Evolutionary conservation across 2,888 invertebrate species (phyloP).

Genomic region (Diplolepis rosae): DNA sequence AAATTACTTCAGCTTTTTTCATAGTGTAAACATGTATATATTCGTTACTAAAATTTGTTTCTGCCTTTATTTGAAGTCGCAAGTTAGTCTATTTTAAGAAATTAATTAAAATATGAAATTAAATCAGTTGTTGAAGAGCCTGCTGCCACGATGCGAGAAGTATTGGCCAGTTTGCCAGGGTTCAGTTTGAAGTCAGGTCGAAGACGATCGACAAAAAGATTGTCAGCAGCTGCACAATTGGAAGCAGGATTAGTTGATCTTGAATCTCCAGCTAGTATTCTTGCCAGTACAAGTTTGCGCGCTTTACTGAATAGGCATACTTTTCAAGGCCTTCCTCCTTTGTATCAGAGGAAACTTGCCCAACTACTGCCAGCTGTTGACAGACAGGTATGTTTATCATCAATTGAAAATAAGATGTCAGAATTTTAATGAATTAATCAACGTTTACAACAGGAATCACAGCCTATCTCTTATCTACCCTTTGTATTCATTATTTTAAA

Average conservation of each 20-base stretch:
- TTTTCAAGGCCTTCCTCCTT: slow-evolving; percentile 88
- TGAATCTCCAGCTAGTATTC: slow-evolving; percentile 96
- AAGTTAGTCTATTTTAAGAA: neutral
- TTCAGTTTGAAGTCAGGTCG: slow-evolving; percentile 85
- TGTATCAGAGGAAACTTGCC: slow-evolving; percentile 94
- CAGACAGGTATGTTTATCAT: slow-evolving; percentile 75
- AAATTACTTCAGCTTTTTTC: no score
- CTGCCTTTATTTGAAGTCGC: no score
- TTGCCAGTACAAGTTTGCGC: slow-evolving; percentile 93
- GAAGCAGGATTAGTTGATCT: slow-evolving; percentile 96
- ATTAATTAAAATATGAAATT: neutral
- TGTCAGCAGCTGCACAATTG: slow-evolving; percentile 93
- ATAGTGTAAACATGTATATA: no score
- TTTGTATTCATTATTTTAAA: no score
- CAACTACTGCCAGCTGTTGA: slow-evolving; percentile 95
- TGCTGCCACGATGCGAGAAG: slow-evolving; percentile 91
- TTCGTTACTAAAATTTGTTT: no score
- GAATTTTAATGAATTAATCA: no score
- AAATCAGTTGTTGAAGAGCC: slow-evolving; percentile 69
- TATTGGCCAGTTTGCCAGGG: slow-evolving; percentile 91
- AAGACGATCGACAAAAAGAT: slow-evolving; percentile 86
- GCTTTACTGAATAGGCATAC: slow-evolving; percentile 93
- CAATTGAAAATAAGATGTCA: no score
- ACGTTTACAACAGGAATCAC: no score
- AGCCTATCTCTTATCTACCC: no score